phyloP scores from a whole-genome alignment of 2,113 vertebrate genomes.

The Emydocephalus ijimae region DNA sequence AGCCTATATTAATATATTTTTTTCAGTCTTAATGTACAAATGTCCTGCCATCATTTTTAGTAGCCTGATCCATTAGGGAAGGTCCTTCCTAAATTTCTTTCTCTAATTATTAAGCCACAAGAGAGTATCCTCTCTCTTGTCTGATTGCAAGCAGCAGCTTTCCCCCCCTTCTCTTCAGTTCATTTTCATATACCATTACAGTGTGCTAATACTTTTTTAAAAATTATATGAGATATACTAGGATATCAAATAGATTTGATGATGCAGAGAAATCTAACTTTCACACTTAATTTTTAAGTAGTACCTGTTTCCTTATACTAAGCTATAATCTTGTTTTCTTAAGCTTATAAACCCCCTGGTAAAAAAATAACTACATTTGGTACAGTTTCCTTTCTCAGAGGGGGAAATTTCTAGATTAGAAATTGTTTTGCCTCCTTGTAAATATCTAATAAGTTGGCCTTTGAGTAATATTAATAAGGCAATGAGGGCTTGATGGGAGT shows the following conservation, averaged over 20 bases:
- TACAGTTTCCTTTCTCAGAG: constrained; percentile 46
- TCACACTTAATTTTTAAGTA: constrained; percentile 16
- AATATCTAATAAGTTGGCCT: constrained; percentile 58
- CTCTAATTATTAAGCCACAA: background rate
- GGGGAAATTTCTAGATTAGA: constrained; percentile 57
- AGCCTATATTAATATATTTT: background rate
- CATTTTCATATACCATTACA: background rate
- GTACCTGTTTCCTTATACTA: constrained; percentile 32
- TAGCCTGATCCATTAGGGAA: background rate
- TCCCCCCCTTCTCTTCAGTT: background rate
- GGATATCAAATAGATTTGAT: constrained; percentile 31
- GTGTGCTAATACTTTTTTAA: background rate
- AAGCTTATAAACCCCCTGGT: constrained; percentile 64
- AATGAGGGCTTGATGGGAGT: constrained; percentile 68
- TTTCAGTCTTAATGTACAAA: background rate
- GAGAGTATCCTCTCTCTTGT: background rate
- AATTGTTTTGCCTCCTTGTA: constrained; percentile 20
- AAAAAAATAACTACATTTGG: constrained; percentile 59
- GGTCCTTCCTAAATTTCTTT: background rate
- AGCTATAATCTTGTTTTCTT: constrained; percentile 66
- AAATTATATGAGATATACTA: background rate
- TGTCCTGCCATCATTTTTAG: background rate
- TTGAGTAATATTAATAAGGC: constrained; percentile 67
- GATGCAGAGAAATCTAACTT: constrained; percentile 26
- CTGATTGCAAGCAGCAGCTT: background rate